Evolutionary conservation across 2,888 invertebrate genomes (phyloP), one percentile per base, ranked within the genome.

Genomic region (Lithophane ornitopus): DNA sequence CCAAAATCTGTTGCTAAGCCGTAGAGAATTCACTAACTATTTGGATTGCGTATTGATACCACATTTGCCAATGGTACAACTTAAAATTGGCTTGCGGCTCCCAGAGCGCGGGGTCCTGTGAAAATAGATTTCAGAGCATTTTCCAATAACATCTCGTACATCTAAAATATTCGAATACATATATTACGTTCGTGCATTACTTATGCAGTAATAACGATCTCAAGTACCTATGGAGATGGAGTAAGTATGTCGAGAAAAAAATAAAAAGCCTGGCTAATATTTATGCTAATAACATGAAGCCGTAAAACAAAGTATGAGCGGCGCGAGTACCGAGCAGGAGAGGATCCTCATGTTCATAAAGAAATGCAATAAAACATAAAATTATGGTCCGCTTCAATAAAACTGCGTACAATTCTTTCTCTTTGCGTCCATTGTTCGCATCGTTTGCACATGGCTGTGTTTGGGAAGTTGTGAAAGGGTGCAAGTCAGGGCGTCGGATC

Each of bases 391-490:
- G 68, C 82, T 78, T 76, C 87, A 86, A 84, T 84, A 81, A 81
- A 82, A 76, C 68, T 78, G 83, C 71, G 82, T 76, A 52, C 78
- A 81, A 63, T 81, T 75, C 41, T 80, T 80, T 80, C 75, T 83
- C 74, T 84, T 81, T 74, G 69, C 76, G 77, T 46, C 69, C 63
- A 80, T 83, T 87, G 87, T 87, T 85, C 75, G 70, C 68, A 65
- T 81, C 77, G 87, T 87, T 88, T 88, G 87, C 88, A 88, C 86
- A 88, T 87, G 88, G 82, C 84, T 78, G 69, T 89, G 89, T 89
- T 89, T 89, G 85, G 86, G 85, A 89, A 88, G 88, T 88, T 81
- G 78, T 86, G 85, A 79, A 86, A 86, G 88, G 84, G 88, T 89
- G 90, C 89, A 88, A 88, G 89, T 84, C 80, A 85, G 80, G 86